Evolutionary conservation across 1,140 invertebrate species (phyloP), one percentile per base, ranked within the genome.

Genomic region (Drosophila murphyi): DNA sequence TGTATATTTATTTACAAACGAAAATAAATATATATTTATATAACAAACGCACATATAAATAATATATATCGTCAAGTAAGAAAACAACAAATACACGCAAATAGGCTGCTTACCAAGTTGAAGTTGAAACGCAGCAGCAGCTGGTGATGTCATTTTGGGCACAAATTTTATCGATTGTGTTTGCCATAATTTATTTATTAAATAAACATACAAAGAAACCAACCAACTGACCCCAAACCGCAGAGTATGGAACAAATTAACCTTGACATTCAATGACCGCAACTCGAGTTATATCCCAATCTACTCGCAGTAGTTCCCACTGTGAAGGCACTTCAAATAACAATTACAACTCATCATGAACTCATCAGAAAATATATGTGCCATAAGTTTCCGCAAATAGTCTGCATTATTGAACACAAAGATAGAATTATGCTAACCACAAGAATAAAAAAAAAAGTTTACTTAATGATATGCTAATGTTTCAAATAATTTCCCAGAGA

Each of bases 1-100:
- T 41, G 37, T 5, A n/a, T 43, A n/a, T n/a, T 10, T 3, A 3
- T 41, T 4, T 64, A 76, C 78, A 83, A 20, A 20, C 20, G 20
- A 20, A 20, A 20, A 20, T 20, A 20, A 20, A 20, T 20, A 20
- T 20, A 41, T 3, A 4, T 43, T 4, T 64, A 77, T 78, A 83
- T 86, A 83, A 80, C 83, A 83, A 83, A 88, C 83, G 83, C 83
- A 31, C 72, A 78, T 78, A 88, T 89, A 89, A 89, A 88, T 80
- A 88, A 85, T 85, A 88, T 56, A 80, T 76, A 68, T 71, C 54
- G 73, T 52, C 73, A 81, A 76, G 76, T 87, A 69, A 72, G 69
- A 62, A 47, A 61, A 47, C 45, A 72, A 67, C 43, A 67, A 54
- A 32, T 50, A 45, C 41, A 57, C 28, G 43, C 54, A 61, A 20